These are phyloP conservation scores for Xylocopa sonorina DNA, from an alignment of 1,140 invertebrate species.

Conservation along the genomic window DNA sequence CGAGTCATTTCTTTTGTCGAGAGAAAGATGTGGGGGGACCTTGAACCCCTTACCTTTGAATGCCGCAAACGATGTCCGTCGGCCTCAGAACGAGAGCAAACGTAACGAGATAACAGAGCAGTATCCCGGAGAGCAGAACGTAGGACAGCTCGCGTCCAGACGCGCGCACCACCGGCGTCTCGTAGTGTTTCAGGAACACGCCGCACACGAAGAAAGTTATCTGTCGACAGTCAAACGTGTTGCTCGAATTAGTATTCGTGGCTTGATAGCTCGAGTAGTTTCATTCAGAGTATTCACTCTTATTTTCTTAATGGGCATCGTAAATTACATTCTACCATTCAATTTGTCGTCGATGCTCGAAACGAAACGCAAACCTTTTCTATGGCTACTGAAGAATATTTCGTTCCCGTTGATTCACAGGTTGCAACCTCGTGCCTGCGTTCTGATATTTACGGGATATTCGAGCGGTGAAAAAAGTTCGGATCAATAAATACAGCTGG, in stretches of 20 bases:
- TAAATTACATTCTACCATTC: too few species aligned
- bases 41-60: constrained; percentile 86
- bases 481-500: constrained; percentile 8
- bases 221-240: constrained; percentile 66
- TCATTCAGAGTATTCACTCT: too few species aligned
- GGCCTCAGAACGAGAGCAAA: constrained; percentile 91
- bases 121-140: constrained; percentile 92
- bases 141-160: constrained; percentile 94
- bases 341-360: too few species aligned
- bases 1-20: too few species aligned
- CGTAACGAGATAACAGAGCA: constrained; percentile 94
- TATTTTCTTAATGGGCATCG: too few species aligned
- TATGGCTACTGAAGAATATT: too few species aligned
- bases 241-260: neutral
- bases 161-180: constrained; percentile 94
- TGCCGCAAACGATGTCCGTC: constrained; percentile 88
- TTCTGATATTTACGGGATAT: neutral
- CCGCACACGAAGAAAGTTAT: constrained; percentile 83
- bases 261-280: too few species aligned
- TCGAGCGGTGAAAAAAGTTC: neutral
- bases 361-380: too few species aligned
- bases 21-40: neutral
- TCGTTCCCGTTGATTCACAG: neutral
- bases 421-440: neutral
- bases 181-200: constrained; percentile 89